Conservation (phyloP, 2,888 invertebrate species). For the Nomada ferruginata region DNA sequence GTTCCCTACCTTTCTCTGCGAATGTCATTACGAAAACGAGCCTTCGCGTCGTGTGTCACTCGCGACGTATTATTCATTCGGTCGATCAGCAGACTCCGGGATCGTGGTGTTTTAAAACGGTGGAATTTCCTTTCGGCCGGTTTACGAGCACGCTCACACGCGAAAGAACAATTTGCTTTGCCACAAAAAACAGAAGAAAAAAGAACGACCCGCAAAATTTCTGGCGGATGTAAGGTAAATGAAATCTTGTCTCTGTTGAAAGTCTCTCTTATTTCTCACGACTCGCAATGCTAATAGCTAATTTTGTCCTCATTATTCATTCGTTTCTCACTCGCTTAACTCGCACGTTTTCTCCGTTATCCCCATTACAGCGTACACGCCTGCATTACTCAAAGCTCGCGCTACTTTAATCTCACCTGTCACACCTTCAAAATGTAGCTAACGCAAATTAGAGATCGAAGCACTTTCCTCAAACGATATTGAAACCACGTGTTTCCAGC, state of each 20-base stretch:
- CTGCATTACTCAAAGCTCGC: constrained; percentile 10
- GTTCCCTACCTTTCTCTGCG: constrained; percentile 24
- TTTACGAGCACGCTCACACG: constrained; percentile 8
- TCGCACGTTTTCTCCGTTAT: background rate
- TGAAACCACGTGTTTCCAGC: constrained; percentile 50
- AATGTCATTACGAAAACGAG: constrained; percentile 46
- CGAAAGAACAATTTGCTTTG: constrained; percentile 4
- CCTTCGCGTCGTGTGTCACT: constrained; percentile 41
- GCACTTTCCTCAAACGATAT: constrained; percentile 50
- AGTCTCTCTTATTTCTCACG: constrained; percentile 4
- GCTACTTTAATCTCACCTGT: background rate
- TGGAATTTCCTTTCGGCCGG: background rate
- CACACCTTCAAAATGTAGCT: background rate
- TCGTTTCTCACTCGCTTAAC: background rate
- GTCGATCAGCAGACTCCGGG: constrained; percentile 14
- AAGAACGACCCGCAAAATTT: background rate
- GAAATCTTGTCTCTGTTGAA: background rate
- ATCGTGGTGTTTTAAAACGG: constrained; percentile 1
- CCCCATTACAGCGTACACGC: background rate
- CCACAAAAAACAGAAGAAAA: too few relatives aligned
- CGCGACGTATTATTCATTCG: constrained; percentile 44
- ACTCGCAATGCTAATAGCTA: background rate
- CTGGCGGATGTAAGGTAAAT: background rate
- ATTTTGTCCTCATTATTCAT: constrained; percentile 4
- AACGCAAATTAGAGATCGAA: background rate